These are phyloP conservation scores for Pantherophis guttatus DNA, from an alignment of 2,113 vertebrate species.

Conservation along the genomic window DNA sequence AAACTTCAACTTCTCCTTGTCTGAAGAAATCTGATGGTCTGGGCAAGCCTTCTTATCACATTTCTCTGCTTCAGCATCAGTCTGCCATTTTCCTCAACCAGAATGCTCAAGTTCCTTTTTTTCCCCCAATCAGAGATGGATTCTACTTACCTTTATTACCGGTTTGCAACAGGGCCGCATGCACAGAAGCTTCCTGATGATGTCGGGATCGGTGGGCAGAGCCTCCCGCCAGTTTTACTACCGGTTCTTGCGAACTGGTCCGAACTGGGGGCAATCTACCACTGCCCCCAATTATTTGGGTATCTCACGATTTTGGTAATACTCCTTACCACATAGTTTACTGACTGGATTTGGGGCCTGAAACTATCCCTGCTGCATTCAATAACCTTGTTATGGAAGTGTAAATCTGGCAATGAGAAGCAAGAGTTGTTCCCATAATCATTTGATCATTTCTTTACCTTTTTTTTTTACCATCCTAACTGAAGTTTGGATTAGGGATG, in stretches of 20 bases:
- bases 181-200: too few species aligned
- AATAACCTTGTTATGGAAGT: neutral
- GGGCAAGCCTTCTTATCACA: neutral
- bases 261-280: too few species aligned
- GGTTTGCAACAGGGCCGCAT: too few species aligned
- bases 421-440: neutral
- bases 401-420: neutral
- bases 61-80: neutral
- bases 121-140: too few species aligned
- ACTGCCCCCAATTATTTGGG: neutral
- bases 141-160: too few species aligned
- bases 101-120: neutral
- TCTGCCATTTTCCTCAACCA: neutral
- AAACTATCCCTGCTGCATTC: too few species aligned
- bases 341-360: neutral
- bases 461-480: neutral
- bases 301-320: neutral
- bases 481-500: neutral
- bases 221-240: too few species aligned
- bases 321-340: neutral
- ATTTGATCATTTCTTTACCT: neutral
- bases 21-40: neutral
- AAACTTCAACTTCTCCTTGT: neutral
- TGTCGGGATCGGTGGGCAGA: too few species aligned
- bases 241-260: too few species aligned